Base-by-base conservation (phyloP, 2,113 vertebrate genomes). In the Pitta sordida region DNA sequence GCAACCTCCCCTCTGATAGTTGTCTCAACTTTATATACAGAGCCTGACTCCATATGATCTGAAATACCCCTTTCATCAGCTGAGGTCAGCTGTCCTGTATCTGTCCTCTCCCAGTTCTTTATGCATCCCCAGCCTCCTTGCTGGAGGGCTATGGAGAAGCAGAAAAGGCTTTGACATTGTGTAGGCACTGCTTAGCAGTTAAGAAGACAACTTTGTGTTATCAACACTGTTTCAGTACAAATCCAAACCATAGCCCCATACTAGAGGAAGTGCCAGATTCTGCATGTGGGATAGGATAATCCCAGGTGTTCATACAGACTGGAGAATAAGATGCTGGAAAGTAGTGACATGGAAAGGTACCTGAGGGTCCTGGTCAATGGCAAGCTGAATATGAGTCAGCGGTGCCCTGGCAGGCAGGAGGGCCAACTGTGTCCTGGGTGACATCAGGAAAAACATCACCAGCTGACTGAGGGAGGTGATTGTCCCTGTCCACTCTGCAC, bases 71-170 rank as follows among this genome's bases (percentile, higher is more conserved):
- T 53, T 59, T 43, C 22, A 5, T 43, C 7, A 37, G 15, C 0
- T 44, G 9, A 4, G 27, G 3, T 37, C 36, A 23, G 3, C 30
- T 64, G 13, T 63, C 15, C 15, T 2, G 0, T 3, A 8, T 58
- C 21, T 36, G 15, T 24, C 29, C 7, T 36, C 13, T 64, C 24
- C 12, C 41, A 44, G 1, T 11, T 44, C 8, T 32, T 62, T 44
- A 6, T 52, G 8, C 8, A 21, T 3, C 19, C 1, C 6, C 24
- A 55, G 13, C 14, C 6, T 55, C 15, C 24, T 52, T 6, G 0
- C 15, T 63, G 19, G 7, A 52, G 13, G 7, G 21, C 1, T 32
- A 6, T 15, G 4, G 15, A 70, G 37, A 22, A 68, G n/a, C 15
- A 46, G 27, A 68, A 68, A 32, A 68, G 32, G 3, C 6, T 9